Base-by-base conservation (phyloP, 2,888 invertebrate species). In the Thelaira solivaga region DNA sequence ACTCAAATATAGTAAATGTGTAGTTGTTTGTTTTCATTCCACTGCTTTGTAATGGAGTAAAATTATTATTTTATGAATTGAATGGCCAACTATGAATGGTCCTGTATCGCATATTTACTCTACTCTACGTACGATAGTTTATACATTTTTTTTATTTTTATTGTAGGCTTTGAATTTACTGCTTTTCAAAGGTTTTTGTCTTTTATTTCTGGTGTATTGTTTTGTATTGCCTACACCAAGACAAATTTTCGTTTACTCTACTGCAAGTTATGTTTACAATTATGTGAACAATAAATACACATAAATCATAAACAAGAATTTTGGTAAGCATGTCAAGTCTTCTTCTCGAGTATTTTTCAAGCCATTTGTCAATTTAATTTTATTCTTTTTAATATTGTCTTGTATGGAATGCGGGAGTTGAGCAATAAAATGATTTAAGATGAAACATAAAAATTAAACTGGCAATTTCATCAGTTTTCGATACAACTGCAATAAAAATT, bases 341-440 rank as follows among this genome's bases (percentile, higher is more conserved):
- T 51, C 31, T 53, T 45, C 6, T 18, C n/a, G 2, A 2, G 29
- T 22, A 31, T 59, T 64, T 59, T 13, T 16, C 45, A 65, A 65
- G 36, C 41, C 45, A 67, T 76, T 69, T 76, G 64, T 76, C 75
- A 69, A 29, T 39, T 69, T 69, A 43, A 64, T 69, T 69, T 43
- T 57, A 75, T 53, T 29, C 31, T 53, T 61, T 47, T 55, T 61
- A n/a, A 5, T 13, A 55, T 51, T 39, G 36, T 39, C 45, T 47
- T 39, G 22, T 22, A 47, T 64, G 47, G 20, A 45, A 39, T 72
- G 72, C 34, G 72, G 62, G 72, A 47, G 72, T 72, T 20, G 11
- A 13, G 29, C 4, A 53, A 7, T 45, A 41, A 51, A 16, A 13
- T 16, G n/a, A n/a, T 34, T 43, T 43, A n/a, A 11, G 13, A 13